Base-by-base conservation (phyloP, 2,113 vertebrate species). In the Pongo abelii region DNA sequence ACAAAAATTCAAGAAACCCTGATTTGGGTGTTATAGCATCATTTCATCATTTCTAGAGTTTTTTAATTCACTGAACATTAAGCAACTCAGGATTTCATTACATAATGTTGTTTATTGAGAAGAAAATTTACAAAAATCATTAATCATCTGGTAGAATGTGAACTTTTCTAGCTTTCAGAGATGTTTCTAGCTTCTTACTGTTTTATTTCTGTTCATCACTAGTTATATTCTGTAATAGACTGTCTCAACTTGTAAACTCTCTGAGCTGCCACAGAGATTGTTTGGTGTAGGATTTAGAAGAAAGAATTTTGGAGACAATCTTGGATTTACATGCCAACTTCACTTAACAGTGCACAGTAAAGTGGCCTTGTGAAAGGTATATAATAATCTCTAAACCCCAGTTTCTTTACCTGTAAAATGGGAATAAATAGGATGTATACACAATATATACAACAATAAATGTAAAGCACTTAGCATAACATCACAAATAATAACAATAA, bases 171-270 rank as follows among this genome's bases (percentile, higher is more conserved):
- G 64, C 40, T 93, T 90, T 80, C 35, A 74, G 72, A 75, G 90
- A 59, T 95, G 69, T 93, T 94, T 90, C 72, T 89, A 92, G 55
- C 64, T 59, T 89, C n/a, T 94, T 69, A 52, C 32, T 80, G 16
- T 89, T 89, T 81, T 59, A 59, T 57, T 78, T 89, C 70, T 67
- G 74, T 90, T 90, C 27, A 23, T 85, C 61, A 75, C 61, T 78
- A 52, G 40, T 57, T 92, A 67, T 48, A 35, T 80, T 93, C 61
- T 69, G 13, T 81, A 48, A 52, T n/a, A 70, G 84, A 74, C 64
- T 84, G 6, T 96, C 18, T 79, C 59, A 59, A 18, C 43, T 30
- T 57, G 69, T 72, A 18, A 91, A 18, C 40, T 79, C 25, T 74
- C 83, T 72, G n/a, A 27, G 48, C 11, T 90, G 48, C 27, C 48